phyloP scores from a whole-genome alignment of 2,797 vertebrate species.

The Malurus leucopterus region DNA sequence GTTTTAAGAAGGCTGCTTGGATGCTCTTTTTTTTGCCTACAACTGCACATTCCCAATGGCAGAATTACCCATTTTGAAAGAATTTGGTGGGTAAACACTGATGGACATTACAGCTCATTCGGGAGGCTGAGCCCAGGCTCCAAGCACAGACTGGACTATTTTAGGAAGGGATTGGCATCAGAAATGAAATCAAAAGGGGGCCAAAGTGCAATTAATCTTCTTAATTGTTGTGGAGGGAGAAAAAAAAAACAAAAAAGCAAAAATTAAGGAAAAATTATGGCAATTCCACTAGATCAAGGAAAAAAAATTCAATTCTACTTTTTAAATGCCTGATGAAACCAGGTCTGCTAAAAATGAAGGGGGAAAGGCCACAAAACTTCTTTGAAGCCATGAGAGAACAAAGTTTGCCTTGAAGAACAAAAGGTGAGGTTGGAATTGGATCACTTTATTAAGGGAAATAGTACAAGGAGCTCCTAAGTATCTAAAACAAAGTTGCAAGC shows the following conservation, averaged over 20 bases:
- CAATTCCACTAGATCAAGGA: not conserved
- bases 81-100: not conserved
- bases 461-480: not conserved
- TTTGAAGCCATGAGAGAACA: not conserved
- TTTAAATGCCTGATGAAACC: not conserved
- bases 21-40: not conserved
- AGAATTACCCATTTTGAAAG: not conserved
- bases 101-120: not conserved
- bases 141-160: not conserved
- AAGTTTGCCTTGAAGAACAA: constrained; percentile 31
- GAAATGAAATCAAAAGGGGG: not conserved
- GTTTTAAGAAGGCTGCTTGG: not conserved
- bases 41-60: not conserved
- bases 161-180: not conserved
- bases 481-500: constrained; percentile 8
- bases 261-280: not conserved
- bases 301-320: not conserved
- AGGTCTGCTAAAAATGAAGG: not conserved
- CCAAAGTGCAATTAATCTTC: not conserved
- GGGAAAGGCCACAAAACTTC: not conserved
- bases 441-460: not conserved
- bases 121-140: not conserved
- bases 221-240: not conserved
- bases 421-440: not conserved
- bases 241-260: not conserved